Evolutionary conservation across 2,888 invertebrate genomes (phyloP), one percentile per base, ranked within the genome.

Genomic region (Perdita meconis): DNA sequence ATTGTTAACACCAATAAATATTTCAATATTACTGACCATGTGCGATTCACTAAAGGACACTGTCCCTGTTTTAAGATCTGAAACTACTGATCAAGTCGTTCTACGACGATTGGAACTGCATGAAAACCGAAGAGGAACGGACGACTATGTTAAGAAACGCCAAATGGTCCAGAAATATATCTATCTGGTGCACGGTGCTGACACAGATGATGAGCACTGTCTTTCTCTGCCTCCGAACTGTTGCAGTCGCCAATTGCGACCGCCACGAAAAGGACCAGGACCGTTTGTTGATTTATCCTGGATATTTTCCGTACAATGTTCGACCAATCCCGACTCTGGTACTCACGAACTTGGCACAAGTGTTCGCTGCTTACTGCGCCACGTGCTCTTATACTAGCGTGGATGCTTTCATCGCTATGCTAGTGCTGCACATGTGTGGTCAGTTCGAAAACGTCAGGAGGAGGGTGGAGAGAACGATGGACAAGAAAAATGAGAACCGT

Each of bases 321-420:
- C 64, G 50, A 0, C 55, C 38, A 19, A 71, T 47, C 4, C 16
- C 65, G 10, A 22, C 26, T 10, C 55, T 79, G 8, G 42, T 78
- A 22, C 10, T 78, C 1, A 61, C 60, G 0, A 77, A 67, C 30
- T 2, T 79, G 1, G 70, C 56, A 0, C 86, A 87, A 34, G 19
- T 77, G 0, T 0, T 85, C 0, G 64, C 80, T 0, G 73, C 51
- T 6, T 73, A 74, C 22, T 65, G 69, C 44, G 60, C 67, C 0
- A 59, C 74, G 0, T 56, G 77, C 10, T 59, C 78, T 1, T 87
- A 82, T 38, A 76, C 87, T 0, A 60, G 69, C 3, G 59, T 73
- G 0, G 85, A 85, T 40, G 73, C 80, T 8, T 80, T 87, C 16
- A 67, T 86, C 12, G 78, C 77, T 0, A 86, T 85, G 76, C 13